Evolutionary conservation across 2,113 vertebrate species (phyloP).

Genomic region (Willisornis vidua): DNA sequence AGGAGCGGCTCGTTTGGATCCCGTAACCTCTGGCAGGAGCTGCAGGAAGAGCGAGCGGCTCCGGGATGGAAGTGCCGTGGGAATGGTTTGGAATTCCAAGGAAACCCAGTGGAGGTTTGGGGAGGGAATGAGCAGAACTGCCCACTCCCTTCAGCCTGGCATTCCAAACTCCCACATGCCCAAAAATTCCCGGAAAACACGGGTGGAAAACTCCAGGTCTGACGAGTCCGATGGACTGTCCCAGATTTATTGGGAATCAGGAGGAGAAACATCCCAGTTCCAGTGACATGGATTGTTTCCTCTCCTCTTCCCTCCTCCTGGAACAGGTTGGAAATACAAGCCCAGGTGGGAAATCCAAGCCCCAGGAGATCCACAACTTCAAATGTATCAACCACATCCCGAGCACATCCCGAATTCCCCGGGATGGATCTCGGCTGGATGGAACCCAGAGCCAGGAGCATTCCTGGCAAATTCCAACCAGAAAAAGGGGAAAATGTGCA

Average conservation of each 20-base stretch:
- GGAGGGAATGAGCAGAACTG: background rate
- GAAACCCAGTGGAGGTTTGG: background rate
- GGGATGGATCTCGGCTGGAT: too few species aligned
- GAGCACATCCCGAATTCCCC: too few species aligned
- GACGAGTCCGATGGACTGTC: too few species aligned
- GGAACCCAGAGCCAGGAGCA: too few species aligned
- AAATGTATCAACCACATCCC: too few species aligned
- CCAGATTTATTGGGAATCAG: background rate
- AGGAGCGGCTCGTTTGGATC: background rate
- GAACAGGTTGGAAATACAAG: background rate
- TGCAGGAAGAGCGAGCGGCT: background rate
- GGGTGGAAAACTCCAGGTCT: background rate
- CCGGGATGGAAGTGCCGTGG: background rate
- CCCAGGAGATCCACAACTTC: too few species aligned
- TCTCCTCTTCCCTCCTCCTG: background rate
- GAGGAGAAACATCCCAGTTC: accelerated
- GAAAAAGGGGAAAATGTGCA: too few species aligned
- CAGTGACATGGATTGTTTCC: too few species aligned
- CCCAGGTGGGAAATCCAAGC: background rate
- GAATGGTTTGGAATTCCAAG: background rate
- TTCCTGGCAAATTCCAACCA: too few species aligned
- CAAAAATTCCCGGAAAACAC: background rate
- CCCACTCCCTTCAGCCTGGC: background rate
- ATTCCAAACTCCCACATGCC: background rate
- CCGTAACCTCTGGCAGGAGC: background rate